Evolutionary conservation across 2,888 invertebrate genomes (phyloP).

Genomic region (Synergus itoensis): DNA sequence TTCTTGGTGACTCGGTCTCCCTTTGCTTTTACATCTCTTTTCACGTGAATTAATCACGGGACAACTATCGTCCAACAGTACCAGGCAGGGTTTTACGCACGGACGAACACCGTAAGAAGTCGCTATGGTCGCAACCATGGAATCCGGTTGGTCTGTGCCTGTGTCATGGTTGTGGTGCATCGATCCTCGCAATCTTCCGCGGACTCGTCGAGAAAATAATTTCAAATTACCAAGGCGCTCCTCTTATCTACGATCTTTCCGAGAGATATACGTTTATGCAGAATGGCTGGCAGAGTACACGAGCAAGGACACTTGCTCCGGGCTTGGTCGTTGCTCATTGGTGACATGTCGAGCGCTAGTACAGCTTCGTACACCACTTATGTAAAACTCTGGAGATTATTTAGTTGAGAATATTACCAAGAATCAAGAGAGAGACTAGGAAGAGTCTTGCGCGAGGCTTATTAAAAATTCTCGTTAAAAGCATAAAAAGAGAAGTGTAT

Average conservation of each 20-base stretch:
- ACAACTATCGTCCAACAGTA: neutral
- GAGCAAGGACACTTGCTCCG: neutral
- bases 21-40: constrained; percentile 6
- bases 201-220: constrained; percentile 16
- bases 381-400: neutral
- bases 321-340: constrained; percentile 8
- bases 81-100: neutral
- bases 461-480: neutral
- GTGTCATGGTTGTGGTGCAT: constrained; percentile 10
- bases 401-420: neutral
- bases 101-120: neutral
- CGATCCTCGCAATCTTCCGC: constrained; percentile 6
- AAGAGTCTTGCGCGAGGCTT: neutral
- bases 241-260: neutral
- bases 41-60: neutral
- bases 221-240: constrained; percentile 9
- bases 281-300: constrained; percentile 1
- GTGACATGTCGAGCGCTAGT: neutral
- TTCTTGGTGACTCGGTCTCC: neutral
- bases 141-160: constrained; percentile 6
- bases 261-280: constrained; percentile 1
- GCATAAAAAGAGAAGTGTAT: neutral
- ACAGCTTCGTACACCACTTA: neutral
- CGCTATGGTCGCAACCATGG: neutral
- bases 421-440: neutral